Conservation (phyloP, 2,113 vertebrate genomes). For the Ailurus styani region DNA sequence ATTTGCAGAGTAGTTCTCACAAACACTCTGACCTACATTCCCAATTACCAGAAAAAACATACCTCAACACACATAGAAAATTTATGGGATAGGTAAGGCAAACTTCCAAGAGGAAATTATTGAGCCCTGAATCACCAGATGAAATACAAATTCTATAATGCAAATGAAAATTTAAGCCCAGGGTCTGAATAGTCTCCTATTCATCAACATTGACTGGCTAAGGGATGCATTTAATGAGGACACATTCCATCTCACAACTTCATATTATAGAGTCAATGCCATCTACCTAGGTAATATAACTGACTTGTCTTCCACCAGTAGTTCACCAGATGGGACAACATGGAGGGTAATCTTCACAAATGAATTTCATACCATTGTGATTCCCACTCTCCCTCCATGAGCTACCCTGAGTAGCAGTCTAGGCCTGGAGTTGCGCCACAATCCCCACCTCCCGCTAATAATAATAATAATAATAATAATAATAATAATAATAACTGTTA, state of each 20-base stretch:
- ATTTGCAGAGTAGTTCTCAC: background rate
- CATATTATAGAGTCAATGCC: background rate
- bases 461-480: too few species aligned
- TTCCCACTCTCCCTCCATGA: background rate
- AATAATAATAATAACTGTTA: background rate
- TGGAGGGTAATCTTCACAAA: background rate
- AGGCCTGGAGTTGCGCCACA: background rate
- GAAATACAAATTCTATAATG: background rate
- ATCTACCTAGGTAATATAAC: background rate
- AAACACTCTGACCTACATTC: constrained; percentile 47
- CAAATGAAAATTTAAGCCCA: background rate
- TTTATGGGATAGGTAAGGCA: background rate
- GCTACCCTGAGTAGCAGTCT: background rate
- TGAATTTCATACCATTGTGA: background rate
- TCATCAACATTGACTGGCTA: background rate
- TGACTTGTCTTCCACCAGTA: background rate
- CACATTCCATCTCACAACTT: background rate
- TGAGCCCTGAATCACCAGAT: background rate
- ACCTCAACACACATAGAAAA: background rate
- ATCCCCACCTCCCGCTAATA: background rate
- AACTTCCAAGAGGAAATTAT: background rate
- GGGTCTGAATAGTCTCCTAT: background rate
- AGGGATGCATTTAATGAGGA: background rate
- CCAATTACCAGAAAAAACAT: background rate
- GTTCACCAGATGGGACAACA: background rate